A percentile compares a stretch with the other conserved stretches of the same genome.
These are phyloP conservation scores for Neogobius melanostomus DNA, from an alignment of 2,113 vertebrate genomes.

Conservation along the genomic window DNA sequence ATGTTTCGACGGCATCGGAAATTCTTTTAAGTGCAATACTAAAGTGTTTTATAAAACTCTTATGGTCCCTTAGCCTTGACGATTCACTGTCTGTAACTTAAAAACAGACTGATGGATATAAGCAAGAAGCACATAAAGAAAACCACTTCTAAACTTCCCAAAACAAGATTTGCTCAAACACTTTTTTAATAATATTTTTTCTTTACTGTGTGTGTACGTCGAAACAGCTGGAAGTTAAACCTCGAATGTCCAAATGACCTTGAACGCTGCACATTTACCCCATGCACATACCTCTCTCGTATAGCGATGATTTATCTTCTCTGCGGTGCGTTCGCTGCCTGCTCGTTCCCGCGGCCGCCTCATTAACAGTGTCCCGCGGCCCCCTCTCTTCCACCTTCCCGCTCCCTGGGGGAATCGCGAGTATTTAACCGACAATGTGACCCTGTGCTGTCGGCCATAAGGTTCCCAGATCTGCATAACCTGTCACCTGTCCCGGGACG, in stretches of 20 bases:
- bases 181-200: no score
- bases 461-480: background rate
- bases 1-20: no score
- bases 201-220: no score
- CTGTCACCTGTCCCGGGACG: constrained; percentile 1
- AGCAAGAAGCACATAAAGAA: no score
- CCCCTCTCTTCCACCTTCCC: background rate
- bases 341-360: background rate
- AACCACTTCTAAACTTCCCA: no score
- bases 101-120: no score
- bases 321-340: background rate
- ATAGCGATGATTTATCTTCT: background rate
- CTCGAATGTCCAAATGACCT: background rate
- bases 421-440: constrained; percentile 7
- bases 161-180: no score
- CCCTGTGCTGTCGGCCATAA: background rate
- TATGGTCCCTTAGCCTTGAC: no score
- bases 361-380: background rate
- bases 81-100: no score
- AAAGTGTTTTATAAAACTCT: no score
- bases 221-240: no score
- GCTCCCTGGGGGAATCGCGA: background rate
- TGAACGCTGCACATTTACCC: background rate
- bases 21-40: no score
- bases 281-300: background rate